Evolutionary conservation across 2,888 invertebrate genomes (phyloP).

Genomic region (Nomada goodeniana): DNA sequence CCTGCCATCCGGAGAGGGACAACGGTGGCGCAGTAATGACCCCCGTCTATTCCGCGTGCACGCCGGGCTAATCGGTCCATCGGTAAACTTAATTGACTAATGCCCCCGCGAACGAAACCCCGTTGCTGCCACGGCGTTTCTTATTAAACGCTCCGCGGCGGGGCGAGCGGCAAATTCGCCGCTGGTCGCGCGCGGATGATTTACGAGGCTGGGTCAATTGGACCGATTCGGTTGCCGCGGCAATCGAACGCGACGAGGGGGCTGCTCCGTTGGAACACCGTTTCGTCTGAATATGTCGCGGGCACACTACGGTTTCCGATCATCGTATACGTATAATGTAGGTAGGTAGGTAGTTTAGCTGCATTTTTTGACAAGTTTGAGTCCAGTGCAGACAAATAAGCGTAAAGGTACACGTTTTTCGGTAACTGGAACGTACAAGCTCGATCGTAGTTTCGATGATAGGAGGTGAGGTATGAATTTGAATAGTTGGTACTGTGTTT

Average conservation of each 20-base stretch:
- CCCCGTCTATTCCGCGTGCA: slow-evolving; percentile 47
- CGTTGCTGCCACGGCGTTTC: slow-evolving; percentile 6
- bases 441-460: too few relatives aligned
- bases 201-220: slow-evolving; percentile 35
- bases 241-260: not conserved
- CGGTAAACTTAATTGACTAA: slow-evolving; percentile 59
- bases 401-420: too few relatives aligned
- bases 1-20: slow-evolving; percentile 56
- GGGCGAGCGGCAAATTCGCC: slow-evolving; percentile 21
- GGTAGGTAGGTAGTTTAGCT: too few relatives aligned
- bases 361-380: too few relatives aligned
- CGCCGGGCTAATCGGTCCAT: slow-evolving; percentile 41
- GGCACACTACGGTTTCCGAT: too few relatives aligned
- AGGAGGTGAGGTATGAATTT: too few relatives aligned
- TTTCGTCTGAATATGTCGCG: too few relatives aligned
- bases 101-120: slow-evolving; percentile 28
- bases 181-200: slow-evolving; percentile 45
- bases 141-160: slow-evolving; percentile 35
- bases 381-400: too few relatives aligned
- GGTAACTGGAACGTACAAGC: too few relatives aligned
- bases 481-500: too few relatives aligned
- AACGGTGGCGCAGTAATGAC: slow-evolving; percentile 54
- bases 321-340: too few relatives aligned
- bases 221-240: slow-evolving; percentile 9
- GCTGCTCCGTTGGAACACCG: too few relatives aligned